phyloP scores from a whole-genome alignment of 1,140 invertebrate genomes.

The Diuraphis noxia region DNA sequence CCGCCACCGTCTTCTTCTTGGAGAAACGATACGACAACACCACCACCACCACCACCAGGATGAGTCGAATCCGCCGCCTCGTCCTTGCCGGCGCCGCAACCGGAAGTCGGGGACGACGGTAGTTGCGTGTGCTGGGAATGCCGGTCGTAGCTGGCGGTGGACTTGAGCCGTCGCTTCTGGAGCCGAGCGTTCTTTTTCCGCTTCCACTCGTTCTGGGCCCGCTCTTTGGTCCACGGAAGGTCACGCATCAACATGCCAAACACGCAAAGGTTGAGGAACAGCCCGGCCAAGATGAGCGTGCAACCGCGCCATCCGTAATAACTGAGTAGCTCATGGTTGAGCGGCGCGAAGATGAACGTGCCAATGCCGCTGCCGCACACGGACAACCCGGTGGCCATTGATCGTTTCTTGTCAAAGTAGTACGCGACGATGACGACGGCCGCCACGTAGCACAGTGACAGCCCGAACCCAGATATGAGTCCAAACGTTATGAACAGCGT shows the following conservation, averaged over 20 bases:
- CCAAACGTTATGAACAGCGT: slow-evolving; percentile 85
- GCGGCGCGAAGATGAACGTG: slow-evolving; percentile 82
- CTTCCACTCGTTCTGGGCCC: slow-evolving; percentile 68
- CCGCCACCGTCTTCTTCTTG: background rate
- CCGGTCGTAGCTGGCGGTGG: slow-evolving; percentile 57
- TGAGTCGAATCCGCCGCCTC: background rate
- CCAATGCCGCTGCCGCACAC: slow-evolving; percentile 88
- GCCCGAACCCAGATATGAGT: slow-evolving; percentile 79
- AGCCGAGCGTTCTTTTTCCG: slow-evolving; percentile 61
- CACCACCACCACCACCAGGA: background rate
- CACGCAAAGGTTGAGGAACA: slow-evolving; percentile 84
- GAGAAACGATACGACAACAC: background rate
- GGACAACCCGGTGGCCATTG: slow-evolving; percentile 88
- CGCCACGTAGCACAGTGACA: slow-evolving; percentile 86
- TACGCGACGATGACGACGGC: slow-evolving; percentile 91
- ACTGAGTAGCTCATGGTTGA: slow-evolving; percentile 74
- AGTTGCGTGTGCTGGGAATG: slow-evolving; percentile 60
- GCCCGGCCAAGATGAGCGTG: slow-evolving; percentile 77
- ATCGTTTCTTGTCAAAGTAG: slow-evolving; percentile 92
- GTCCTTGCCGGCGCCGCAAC: background rate
- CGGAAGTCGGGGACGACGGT: slow-evolving; percentile 58
- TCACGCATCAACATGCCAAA: slow-evolving; percentile 87
- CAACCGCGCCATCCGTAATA: slow-evolving; percentile 87
- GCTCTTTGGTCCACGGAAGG: slow-evolving; percentile 74
- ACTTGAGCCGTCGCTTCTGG: slow-evolving; percentile 61